Evolutionary conservation across 1,140 invertebrate species (phyloP), one percentile per base, ranked within the genome.

Genomic region (Heliconius melpomene): DNA sequence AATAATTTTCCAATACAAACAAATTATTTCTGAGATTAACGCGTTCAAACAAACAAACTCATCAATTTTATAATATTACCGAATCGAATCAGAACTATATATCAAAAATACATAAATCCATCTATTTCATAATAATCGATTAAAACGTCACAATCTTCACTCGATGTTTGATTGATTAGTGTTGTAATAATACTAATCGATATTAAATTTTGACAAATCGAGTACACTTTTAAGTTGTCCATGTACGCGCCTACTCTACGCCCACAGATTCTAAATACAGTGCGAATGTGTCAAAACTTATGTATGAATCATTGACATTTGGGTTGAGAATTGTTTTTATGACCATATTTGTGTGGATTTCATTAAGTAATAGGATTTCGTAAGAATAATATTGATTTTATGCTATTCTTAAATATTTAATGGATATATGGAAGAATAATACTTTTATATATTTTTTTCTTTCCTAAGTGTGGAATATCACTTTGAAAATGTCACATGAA

Each of bases 251-350:
- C 60, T 66, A 66, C 60, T 66, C 23, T 29, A 26, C 60, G 6
- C 60, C 60, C 60, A 66, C 60, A 66, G 26, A 66, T 2, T 26
- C 60, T 26, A 66, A 66, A 66, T 23, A 60, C 60, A 66, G 23
- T 66, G 60, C 23, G 23, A 66, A 66, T 66, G 60, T 66, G 60
- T 66, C 60, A 66, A 66, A 66, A 66, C 60, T 66, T 29, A 66
- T 66, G 60, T 29, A 66, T 66, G 60, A 66, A 66, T 66, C 60
- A 66, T 29, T 29, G 23, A 66, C 9, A 66, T 66, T 66, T 29
- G 13, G 11, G 13, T 66, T 13, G n/a, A 16, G 26, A 66, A 66
- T 26, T 29, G 26, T 66, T 66, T 66, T 66, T 66, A 66, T 29
- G 60, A 66, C 60, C 60, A 66, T 66, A 66, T 66, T 26, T 5